A percentile compares a stretch with the other conserved stretches of the same genome.
Conservation (phyloP, 2,888 invertebrate species). For the Philhelius pedissequus region DNA sequence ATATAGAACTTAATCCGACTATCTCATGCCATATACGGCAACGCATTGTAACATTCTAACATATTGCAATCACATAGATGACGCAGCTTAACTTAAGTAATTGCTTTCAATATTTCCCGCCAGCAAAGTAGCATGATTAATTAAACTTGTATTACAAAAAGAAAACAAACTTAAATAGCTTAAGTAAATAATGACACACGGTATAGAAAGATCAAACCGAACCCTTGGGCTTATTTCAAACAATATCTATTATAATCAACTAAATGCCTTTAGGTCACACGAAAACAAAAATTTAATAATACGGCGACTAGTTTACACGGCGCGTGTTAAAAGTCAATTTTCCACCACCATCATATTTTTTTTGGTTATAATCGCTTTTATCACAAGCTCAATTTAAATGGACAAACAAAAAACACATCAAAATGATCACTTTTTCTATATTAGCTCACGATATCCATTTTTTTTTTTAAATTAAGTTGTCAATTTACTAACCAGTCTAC, state of each 20-base stretch:
- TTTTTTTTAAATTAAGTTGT: conserved; percentile 16
- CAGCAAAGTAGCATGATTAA: background rate
- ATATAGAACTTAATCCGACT: no score
- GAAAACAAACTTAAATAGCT: background rate
- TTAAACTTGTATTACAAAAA: background rate
- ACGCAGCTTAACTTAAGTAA: background rate
- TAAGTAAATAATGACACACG: background rate
- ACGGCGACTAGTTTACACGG: background rate
- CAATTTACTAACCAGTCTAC: conserved; percentile 4
- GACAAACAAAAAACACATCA: background rate
- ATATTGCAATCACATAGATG: no score
- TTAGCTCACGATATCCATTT: background rate
- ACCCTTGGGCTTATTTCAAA: background rate
- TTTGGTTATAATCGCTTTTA: background rate
- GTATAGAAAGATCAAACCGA: background rate
- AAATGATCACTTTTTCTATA: conserved; percentile 28
- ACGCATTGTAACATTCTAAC: no score
- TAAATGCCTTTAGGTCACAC: background rate
- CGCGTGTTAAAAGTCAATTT: background rate
- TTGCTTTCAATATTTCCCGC: background rate
- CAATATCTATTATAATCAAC: background rate
- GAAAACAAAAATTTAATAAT: background rate
- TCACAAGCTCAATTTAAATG: background rate
- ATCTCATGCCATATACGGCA: no score
- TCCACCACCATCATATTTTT: background rate